Evolutionary conservation across 2,797 vertebrate genomes (phyloP).

Genomic region (Aeoliscus strigatus): DNA sequence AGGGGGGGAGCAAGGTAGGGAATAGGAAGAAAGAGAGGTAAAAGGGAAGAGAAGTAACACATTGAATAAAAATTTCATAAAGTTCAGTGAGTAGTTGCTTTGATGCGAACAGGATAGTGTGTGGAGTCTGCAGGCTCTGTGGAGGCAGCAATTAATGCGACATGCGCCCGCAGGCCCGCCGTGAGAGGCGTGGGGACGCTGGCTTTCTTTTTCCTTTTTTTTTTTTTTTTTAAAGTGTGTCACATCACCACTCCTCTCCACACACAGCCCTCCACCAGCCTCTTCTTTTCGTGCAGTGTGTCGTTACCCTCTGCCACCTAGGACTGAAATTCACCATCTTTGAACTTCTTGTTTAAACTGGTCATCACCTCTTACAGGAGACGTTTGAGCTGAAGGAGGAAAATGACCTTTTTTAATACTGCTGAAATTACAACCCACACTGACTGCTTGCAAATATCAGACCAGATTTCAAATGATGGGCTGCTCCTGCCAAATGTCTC

Average conservation of each 20-base stretch:
- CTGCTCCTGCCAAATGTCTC: no score
- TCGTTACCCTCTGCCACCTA: conserved; percentile 15
- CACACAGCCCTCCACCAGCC: conserved; percentile 39
- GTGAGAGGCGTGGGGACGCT: conserved; percentile 36
- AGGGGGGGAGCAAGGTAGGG: conserved; percentile 59
- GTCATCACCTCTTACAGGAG: no score
- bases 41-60: conserved; percentile 71
- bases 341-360: no score
- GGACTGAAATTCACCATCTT: no score
- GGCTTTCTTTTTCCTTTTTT: no score
- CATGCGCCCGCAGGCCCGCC: conserved; percentile 60
- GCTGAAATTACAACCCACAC: no score
- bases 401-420: no score
- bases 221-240: conserved; percentile 65
- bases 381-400: no score
- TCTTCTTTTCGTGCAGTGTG: conserved; percentile 38
- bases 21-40: conserved; percentile 61
- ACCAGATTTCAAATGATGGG: no score
- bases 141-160: conserved; percentile 77
- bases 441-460: no score
- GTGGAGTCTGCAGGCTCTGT: conserved; percentile 72
- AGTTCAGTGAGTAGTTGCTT: conserved; percentile 74
- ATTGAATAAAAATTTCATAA: conserved; percentile 83
- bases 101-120: conserved; percentile 72
- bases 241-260: conserved; percentile 46